Base-by-base conservation (phyloP, 2,113 vertebrate species). In the Oncorhynchus masou region DNA sequence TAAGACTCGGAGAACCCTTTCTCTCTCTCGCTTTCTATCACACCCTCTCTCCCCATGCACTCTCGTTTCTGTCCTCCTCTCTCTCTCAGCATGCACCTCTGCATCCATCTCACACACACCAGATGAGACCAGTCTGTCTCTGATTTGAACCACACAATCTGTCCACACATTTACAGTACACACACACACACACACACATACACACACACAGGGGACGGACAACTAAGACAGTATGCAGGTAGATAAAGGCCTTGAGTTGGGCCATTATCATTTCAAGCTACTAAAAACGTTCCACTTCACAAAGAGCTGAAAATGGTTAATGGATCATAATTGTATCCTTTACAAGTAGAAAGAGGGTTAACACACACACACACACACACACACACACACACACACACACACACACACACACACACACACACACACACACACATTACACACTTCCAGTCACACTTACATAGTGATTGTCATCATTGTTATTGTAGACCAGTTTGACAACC, bases 401-500 rank as follows among this genome's bases (percentile, higher is more conserved):
- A n/a, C n/a, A n/a, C n/a, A n/a, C n/a, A n/a, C n/a, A n/a, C n/a
- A n/a, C n/a, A n/a, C n/a, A n/a, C n/a, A n/a, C n/a, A n/a, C n/a
- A n/a, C n/a, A n/a, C n/a, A n/a, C n/a, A n/a, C n/a, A n/a, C n/a
- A n/a, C n/a, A n/a, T n/a, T n/a, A 39, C 39, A 9, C 1, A 9
- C 8, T 20, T n/a, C n/a, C n/a, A n/a, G n/a, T n/a, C n/a, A n/a
- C 34, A 92, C 97, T 97, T 90, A 99, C 97, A 0, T 99, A 99
- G 87, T 99, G 95, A 81, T 96, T 96, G 88, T 99, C 96, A 1
- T 99, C 98, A 0, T 95, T 93, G 86, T 99, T 95, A 0, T 98
- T 99, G 94, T 99, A 99, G 83, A 96, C 97, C 77, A 99, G 92
- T 77, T 98, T 97, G 86, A 99, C 98, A 75, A 99, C 97, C 0